Evolutionary conservation across 2,888 invertebrate genomes (phyloP).

Genomic region (Hemithea aestivaria): DNA sequence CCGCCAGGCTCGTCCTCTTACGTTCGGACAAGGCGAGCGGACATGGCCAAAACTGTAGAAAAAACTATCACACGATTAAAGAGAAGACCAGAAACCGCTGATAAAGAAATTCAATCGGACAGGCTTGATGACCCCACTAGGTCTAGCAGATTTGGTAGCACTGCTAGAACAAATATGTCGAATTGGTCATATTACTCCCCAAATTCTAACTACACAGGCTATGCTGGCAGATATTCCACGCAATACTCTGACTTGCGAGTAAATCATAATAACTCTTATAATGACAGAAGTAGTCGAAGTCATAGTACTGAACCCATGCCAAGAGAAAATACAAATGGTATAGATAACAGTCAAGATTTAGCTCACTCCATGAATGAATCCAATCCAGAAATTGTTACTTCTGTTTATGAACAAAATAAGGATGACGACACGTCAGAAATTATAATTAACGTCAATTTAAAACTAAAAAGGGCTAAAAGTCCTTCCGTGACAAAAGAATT

Average conservation of each 20-base stretch:
- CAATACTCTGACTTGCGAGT: slow-evolving; percentile 64
- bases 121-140: slow-evolving; percentile 84
- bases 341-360: slow-evolving; percentile 41
- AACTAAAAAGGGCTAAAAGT: slow-evolving; percentile 61
- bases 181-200: slow-evolving; percentile 83
- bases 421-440: slow-evolving; percentile 65
- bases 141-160: slow-evolving; percentile 79
- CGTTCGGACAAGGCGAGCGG: slow-evolving; percentile 83
- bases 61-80: slow-evolving; percentile 82
- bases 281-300: slow-evolving; percentile 61
- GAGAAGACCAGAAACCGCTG: slow-evolving; percentile 77
- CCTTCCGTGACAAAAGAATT: slow-evolving; percentile 49
- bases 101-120: slow-evolving; percentile 87
- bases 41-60: slow-evolving; percentile 85
- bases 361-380: slow-evolving; percentile 32
- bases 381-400: slow-evolving; percentile 43
- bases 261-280: slow-evolving; percentile 44
- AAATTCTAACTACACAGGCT: slow-evolving; percentile 60
- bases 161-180: slow-evolving; percentile 78
- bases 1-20: slow-evolving; percentile 82
- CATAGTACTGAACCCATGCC: slow-evolving; percentile 56
- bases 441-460: slow-evolving; percentile 69
- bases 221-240: slow-evolving; percentile 71
- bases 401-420: slow-evolving; percentile 59
- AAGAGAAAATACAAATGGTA: slow-evolving; percentile 41